Base-by-base conservation (phyloP, 2,113 vertebrate genomes). In the Mus pahari region DNA sequence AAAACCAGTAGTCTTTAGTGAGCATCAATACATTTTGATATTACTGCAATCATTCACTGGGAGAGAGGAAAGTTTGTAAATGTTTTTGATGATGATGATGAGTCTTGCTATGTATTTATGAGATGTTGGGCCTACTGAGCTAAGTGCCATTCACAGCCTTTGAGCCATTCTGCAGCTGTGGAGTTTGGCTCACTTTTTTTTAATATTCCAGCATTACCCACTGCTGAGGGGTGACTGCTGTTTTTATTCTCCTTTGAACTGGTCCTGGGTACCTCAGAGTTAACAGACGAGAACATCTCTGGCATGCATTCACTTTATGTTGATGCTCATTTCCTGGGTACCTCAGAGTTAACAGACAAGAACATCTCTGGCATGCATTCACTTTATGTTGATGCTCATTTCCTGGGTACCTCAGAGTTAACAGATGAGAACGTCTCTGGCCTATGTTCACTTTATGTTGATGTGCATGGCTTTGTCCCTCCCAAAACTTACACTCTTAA, bases 141-240 rank as follows among this genome's bases (percentile, higher is more conserved):
- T 20, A 19, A 31, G 13, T 3, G 0, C n/a, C 55, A 22, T 12
- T 68, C 53, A 17, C 0, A 74, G 55, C 16, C 11, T 42, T 26
- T 60, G 28, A 39, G 19, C 11, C 36, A 8, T 45, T 48, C 28
- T 55, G 60, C 31, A n/a, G 31, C 64, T 12, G 48, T 24, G 10
- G 45, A 60, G 28, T 9, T 64, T 5, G 0, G 3, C n/a, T 19
- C 10, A 2, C n/a, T n/a, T n/a, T 24, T 10, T 50, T 50, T 7
- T 28, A 7, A 48, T 14, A 22, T 36, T 36, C 45, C 0, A 16
- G 55, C 8, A 13, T 48, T 48, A n/a, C 62, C 19, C 2, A 7
- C 1, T 24, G 22, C 6, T 11, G 31, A 39, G 14, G 14, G 36
- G 0, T 75, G 19, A 42, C 6, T 22, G 2, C 9, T 14, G 11